phyloP scores from a whole-genome alignment of 2,113 vertebrate species.

The Festucalex cinctus region DNA sequence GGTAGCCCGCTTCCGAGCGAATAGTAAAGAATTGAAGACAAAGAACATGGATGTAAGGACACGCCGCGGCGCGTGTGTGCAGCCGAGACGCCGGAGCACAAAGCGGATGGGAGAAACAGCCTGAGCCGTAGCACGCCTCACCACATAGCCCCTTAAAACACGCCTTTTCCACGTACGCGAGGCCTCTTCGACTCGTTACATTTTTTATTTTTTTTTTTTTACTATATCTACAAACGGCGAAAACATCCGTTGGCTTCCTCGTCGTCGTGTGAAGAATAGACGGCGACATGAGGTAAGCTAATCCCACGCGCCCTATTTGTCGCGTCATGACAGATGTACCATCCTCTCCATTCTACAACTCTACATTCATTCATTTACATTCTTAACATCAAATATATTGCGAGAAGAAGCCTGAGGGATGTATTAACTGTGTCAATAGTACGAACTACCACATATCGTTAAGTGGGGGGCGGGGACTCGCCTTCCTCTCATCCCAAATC shows the following conservation, averaged over 20 bases:
- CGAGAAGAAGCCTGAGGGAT: not conserved
- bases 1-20: constrained; percentile 19
- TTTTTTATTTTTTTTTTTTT: not conserved
- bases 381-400: not conserved
- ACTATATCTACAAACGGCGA: constrained; percentile 6
- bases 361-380: constrained; percentile 2
- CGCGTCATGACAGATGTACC: constrained; percentile 62
- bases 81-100: constrained; percentile 62
- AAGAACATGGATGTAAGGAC: constrained; percentile 74
- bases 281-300: constrained; percentile 76
- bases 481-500: not conserved
- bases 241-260: constrained; percentile 24
- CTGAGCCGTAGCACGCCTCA: constrained; percentile 43
- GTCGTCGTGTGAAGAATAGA: constrained; percentile 44
- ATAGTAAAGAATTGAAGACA: constrained; percentile 9
- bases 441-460: not conserved
- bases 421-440: not conserved
- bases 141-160: constrained; percentile 21
- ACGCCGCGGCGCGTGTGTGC: constrained; percentile 41
- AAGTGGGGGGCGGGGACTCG: not conserved
- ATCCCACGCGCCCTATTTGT: constrained; percentile 50
- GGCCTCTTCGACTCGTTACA: not conserved
- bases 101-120: constrained; percentile 51
- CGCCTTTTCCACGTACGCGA: not conserved
- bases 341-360: constrained; percentile 1